A percentile compares a stretch with the other conserved stretches of the same genome.
Evolutionary conservation across 2,113 vertebrate species (phyloP).

Genomic region (Dermatemys mawii): DNA sequence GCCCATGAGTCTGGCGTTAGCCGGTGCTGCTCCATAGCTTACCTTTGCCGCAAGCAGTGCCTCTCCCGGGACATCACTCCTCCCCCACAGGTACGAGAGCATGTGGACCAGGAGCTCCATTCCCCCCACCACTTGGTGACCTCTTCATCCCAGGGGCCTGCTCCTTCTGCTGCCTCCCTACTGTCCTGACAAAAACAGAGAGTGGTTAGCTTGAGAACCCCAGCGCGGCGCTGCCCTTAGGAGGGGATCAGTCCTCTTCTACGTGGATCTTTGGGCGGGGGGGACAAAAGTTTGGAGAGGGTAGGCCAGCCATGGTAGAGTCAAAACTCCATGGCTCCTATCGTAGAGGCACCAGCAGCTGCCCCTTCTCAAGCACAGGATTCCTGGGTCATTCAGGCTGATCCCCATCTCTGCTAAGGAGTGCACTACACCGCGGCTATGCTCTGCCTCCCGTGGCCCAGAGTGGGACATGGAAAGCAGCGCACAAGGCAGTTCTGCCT

Average conservation of each 20-base stretch:
- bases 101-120: slow-evolving; percentile 93
- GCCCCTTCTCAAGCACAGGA: not conserved
- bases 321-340: not conserved
- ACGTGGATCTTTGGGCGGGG: not conserved
- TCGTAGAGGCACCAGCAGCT: too few relatives aligned
- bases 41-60: slow-evolving; percentile 90
- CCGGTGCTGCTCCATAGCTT: not conserved
- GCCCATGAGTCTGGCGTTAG: not conserved
- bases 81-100: slow-evolving; percentile 89
- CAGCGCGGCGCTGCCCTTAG: not conserved
- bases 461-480: not conserved
- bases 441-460: not conserved
- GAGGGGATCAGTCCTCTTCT: not conserved
- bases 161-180: slow-evolving; percentile 84
- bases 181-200: slow-evolving; percentile 89
- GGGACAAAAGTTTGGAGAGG: not conserved
- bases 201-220: slow-evolving; percentile 58
- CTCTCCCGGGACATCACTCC: slow-evolving; percentile 89
- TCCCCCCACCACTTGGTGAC: slow-evolving; percentile 94
- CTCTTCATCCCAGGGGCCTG: slow-evolving; percentile 80
- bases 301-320: not conserved
- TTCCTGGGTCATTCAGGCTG: not conserved
- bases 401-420: not conserved
- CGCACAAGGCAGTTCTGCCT: not conserved
- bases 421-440: not conserved